Conservation (phyloP, 2,113 vertebrate genomes). For the Heliornis fulica region DNA sequence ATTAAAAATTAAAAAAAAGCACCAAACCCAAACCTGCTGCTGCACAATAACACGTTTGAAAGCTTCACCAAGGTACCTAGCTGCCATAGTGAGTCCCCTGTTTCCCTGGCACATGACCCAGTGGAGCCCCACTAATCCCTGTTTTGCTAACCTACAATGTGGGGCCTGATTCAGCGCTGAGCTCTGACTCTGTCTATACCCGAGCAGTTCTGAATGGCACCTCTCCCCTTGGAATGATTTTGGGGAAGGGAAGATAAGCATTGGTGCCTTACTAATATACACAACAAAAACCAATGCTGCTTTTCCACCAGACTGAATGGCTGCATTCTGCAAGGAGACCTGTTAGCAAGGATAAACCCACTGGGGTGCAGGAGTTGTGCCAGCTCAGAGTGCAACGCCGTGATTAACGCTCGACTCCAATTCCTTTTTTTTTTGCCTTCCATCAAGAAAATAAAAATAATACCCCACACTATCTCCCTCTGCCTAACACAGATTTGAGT, state of each 20-base stretch:
- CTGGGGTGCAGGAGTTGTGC: not conserved
- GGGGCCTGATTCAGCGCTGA: not conserved
- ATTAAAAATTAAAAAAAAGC: not conserved
- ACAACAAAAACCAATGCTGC: accelerated
- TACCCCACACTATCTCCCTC: not conserved
- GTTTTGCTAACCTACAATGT: not conserved
- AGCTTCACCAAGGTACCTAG: not conserved
- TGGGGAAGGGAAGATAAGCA: not conserved
- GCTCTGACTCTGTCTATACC: not conserved
- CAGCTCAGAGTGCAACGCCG: not conserved
- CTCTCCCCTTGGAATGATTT: not conserved
- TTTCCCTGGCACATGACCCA: not conserved
- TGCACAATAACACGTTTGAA: not conserved
- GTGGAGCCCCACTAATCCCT: not conserved
- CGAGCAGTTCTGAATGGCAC: not conserved
- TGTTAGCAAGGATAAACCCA: not conserved
- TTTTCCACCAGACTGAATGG: not conserved
- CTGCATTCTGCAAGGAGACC: not conserved
- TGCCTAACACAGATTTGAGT: not conserved
- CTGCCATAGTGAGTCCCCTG: not conserved
- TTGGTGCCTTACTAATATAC: not conserved
- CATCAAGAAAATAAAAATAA: not conserved
- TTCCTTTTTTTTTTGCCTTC: not conserved
- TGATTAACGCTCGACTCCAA: not conserved
- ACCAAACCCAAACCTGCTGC: not conserved